Base-by-base conservation (phyloP, 1,140 invertebrate genomes). In the Helicoverpa armigera region DNA sequence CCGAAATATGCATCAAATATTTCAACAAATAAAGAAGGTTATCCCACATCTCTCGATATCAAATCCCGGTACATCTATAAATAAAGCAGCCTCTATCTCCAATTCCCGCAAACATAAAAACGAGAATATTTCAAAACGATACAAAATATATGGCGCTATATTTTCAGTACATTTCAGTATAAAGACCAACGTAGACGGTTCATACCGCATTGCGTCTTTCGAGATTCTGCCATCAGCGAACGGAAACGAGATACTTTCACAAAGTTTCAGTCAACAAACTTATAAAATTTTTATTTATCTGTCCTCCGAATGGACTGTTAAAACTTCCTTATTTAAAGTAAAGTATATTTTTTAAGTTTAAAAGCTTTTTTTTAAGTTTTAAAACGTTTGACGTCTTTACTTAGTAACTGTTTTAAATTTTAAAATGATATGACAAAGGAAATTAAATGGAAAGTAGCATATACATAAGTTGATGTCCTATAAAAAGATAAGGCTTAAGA, bases 71-170 rank as follows among this genome's bases (percentile, higher is more conserved):
- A 9, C 56, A 58, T 29, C 18, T 29, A 58, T 58, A 58, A 58
- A 58, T 43, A 43, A 43, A 43, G 35, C 35, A 43, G 35, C 5
- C 35, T 1, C 5, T 43, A 43, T 43, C 35, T 43, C 35, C 35
- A 43, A 43, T 43, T 43, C 35, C 35, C 35, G 35, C 35, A 43
- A 43, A 43, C 35, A 43, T 58, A 58, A 23, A 23, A 58, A 23
- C 7, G 7, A 9, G 7, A 23, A 60, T 29, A 13, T 29, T 13
- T 29, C 23, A 60, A 29, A 60, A 60, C 58, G 2, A 29, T 12
- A 60, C 58, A 60, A 60, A 60, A 60, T 60, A 60, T 60, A 60
- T 11, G 11, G 58, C 58, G 23, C 58, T 10, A 60, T 60, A 60
- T 60, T 29, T 60, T 60, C 58, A 29, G 23, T 60, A 60, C 13